phyloP scores from a whole-genome alignment of 2,888 invertebrate genomes.

The Drosophila longiperda region DNA sequence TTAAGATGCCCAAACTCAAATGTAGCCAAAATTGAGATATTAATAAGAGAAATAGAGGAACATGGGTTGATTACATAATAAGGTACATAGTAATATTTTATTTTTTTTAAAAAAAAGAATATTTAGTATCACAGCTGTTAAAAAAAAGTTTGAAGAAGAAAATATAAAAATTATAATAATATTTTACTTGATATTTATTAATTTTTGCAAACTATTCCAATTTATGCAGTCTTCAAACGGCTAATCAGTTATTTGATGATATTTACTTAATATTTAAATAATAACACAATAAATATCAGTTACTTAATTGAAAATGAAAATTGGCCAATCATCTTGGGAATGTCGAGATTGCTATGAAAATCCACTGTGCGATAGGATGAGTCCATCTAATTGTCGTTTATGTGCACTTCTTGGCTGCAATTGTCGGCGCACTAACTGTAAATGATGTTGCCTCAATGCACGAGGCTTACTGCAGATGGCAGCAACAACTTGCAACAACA shows the following conservation, averaged over 20 bases:
- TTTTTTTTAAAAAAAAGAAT: too few species aligned
- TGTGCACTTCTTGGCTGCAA: conserved; percentile 41
- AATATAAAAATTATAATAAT: neutral
- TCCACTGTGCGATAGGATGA: conserved; percentile 34
- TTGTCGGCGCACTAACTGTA: conserved; percentile 69
- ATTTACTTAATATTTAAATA: neutral
- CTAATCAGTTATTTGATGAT: neutral
- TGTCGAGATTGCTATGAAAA: too few species aligned
- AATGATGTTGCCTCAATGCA: conserved; percentile 65
- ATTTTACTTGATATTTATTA: neutral
- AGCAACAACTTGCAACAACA: conserved; percentile 8
- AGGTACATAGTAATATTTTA: neutral
- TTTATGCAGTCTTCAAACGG: neutral
- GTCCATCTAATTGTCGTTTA: conserved; percentile 62
- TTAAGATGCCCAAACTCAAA: neutral
- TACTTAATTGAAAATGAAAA: neutral
- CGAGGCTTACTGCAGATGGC: conserved; percentile 16
- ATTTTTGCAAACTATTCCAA: neutral
- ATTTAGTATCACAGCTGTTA: neutral
- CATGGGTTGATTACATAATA: neutral
- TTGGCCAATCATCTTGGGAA: neutral
- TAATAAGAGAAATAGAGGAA: neutral
- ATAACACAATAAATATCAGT: neutral
- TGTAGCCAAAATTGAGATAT: neutral
- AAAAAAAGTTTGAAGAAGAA: neutral